Percentiles rank a stretch among this genome's conserved stretches.
phyloP scores from a whole-genome alignment of 2,888 invertebrate species.

The Diaperis boleti region DNA sequence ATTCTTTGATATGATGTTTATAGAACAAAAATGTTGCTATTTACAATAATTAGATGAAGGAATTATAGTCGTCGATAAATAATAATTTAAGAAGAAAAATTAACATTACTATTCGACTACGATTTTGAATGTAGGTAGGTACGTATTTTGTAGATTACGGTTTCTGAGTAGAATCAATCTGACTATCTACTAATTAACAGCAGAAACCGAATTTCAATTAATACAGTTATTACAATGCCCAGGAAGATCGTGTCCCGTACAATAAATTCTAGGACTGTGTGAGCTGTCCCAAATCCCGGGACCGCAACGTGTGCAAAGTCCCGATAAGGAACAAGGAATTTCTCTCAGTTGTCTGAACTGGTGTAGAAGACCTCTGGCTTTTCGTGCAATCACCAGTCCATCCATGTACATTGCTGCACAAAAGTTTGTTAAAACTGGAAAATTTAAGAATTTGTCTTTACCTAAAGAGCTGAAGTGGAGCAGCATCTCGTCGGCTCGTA shows the following conservation, averaged over 20 bases:
- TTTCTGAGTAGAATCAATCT: too few species aligned
- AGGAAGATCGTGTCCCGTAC: conserved; percentile 74
- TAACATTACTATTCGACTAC: not conserved
- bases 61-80: too few species aligned
- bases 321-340: conserved; percentile 90
- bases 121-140: not conserved
- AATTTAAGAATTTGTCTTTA: too few species aligned
- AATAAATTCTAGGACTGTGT: conserved; percentile 88
- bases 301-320: conserved; percentile 89
- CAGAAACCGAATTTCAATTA: conserved; percentile 35
- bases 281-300: conserved; percentile 96
- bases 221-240: conserved; percentile 53
- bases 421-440: too few species aligned
- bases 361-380: conserved; percentile 91
- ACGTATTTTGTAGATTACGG: conserved; percentile 2
- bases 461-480: conserved; percentile 93
- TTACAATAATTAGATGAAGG: too few species aligned
- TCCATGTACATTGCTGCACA: conserved; percentile 99
- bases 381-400: conserved; percentile 88
- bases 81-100: conserved; percentile 5
- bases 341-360: conserved; percentile 89
- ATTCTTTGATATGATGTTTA: conserved; percentile 30
- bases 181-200: not conserved
- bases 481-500: conserved; percentile 94
- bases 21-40: conserved; percentile 3